These are phyloP conservation scores for Perithous albicinctus DNA, from an alignment of 2,888 invertebrate genomes.

Conservation along the genomic window DNA sequence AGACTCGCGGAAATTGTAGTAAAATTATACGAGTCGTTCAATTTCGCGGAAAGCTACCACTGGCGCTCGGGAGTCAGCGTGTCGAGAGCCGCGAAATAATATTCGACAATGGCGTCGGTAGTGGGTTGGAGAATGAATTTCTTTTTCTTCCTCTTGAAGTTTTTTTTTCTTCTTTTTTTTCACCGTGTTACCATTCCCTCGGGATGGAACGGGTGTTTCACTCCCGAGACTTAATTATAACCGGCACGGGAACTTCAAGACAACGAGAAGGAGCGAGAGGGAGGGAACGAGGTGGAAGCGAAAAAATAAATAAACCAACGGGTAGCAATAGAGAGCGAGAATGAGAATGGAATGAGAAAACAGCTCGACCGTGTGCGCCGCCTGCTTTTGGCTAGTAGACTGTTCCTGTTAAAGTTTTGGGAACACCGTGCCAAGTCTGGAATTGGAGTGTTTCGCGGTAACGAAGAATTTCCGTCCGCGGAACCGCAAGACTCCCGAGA, in stretches of 20 bases:
- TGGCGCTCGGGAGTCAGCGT: background rate
- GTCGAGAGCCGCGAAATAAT: conserved; percentile 16
- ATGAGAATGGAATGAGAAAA: conserved; percentile 17
- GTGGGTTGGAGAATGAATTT: conserved; percentile 38
- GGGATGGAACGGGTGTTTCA: conserved; percentile 23
- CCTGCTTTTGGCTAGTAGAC: conserved; percentile 47
- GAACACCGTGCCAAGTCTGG: conserved; percentile 58
- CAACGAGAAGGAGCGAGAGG: conserved; percentile 9
- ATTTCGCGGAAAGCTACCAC: conserved; percentile 36
- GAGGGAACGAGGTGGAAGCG: conserved; percentile 9
- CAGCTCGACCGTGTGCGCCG: conserved; percentile 19
- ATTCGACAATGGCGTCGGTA: conserved; percentile 42
- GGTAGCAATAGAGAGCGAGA: background rate
- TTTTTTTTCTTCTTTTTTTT: conserved; percentile 24
- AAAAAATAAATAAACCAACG: conserved; percentile 51
- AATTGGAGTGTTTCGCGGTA: conserved; percentile 60
- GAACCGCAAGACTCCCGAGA: conserved; percentile 21
- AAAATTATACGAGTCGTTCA: conserved; percentile 47
- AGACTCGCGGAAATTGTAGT: conserved; percentile 3
- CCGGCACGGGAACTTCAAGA: conserved; percentile 33
- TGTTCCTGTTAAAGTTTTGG: conserved; percentile 44
- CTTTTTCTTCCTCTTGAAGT: conserved; percentile 7
- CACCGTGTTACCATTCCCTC: conserved; percentile 6
- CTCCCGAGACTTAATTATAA: conserved; percentile 44
- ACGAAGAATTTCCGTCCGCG: conserved; percentile 50